phyloP scores from a whole-genome alignment of 2,113 vertebrate genomes.

The Alethe castanea region DNA sequence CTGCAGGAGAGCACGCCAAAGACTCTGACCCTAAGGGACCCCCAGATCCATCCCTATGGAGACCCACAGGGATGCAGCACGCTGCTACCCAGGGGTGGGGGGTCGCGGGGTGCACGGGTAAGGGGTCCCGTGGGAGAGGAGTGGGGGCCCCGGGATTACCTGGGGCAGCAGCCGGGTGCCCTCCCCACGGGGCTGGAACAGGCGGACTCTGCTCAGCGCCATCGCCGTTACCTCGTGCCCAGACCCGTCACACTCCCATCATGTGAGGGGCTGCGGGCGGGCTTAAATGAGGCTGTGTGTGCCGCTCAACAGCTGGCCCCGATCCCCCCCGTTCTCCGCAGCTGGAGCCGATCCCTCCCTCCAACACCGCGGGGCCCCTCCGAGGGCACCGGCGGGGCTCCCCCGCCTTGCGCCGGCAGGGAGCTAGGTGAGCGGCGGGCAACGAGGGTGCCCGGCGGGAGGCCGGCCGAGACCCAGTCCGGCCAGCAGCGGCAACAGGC shows the following conservation, averaged over 20 bases:
- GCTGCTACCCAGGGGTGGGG: rapidly evolving
- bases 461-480: no score
- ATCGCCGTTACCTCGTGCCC: not conserved
- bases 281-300: not conserved
- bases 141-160: slow-evolving; percentile 51
- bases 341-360: not conserved
- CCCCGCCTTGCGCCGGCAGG: no score
- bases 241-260: not conserved
- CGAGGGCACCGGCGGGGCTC: no score
- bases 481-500: no score
- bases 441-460: no score
- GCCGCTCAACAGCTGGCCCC: not conserved
- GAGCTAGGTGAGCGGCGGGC: no score
- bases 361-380: not conserved
- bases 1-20: not conserved
- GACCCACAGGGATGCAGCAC: not conserved
- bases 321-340: not conserved
- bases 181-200: slow-evolving; percentile 41
- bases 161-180: slow-evolving; percentile 79
- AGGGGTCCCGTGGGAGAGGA: not conserved
- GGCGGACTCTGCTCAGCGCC: not conserved
- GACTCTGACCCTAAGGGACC: not conserved
- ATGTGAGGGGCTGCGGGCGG: slow-evolving; percentile 10
- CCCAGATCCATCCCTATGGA: rapidly evolving
- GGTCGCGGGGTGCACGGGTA: rapidly evolving